These are phyloP conservation scores for Aphrophora alni DNA, from an alignment of 2,888 invertebrate species.

Conservation along the genomic window DNA sequence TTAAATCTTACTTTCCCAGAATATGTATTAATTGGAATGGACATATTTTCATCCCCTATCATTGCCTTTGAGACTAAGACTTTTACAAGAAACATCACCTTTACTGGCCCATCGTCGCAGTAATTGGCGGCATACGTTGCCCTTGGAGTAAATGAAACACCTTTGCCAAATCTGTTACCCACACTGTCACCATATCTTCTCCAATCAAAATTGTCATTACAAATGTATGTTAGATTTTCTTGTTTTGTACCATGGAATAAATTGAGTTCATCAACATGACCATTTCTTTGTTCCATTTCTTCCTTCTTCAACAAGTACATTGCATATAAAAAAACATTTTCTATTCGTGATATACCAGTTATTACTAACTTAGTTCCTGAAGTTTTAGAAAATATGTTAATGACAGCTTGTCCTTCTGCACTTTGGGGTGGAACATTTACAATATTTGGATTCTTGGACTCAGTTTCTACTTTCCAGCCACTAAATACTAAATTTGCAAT, in stretches of 20 bases:
- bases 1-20: not conserved
- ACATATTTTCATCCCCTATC: constrained; percentile 16
- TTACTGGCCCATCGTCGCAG: constrained; percentile 10
- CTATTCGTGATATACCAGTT: constrained; percentile 11
- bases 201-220: constrained; percentile 30
- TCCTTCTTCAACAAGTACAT: constrained; percentile 25
- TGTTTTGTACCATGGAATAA: constrained; percentile 29
- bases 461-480: not conserved
- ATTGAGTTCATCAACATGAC: constrained; percentile 25
- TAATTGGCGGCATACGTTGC: constrained; percentile 24
- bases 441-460: not conserved
- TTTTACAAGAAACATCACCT: constrained; percentile 20
- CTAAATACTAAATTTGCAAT: not conserved
- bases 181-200: constrained; percentile 10
- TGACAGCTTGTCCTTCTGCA: not conserved
- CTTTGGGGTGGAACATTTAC: constrained; percentile 6
- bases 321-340: constrained; percentile 26
- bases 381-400: not conserved
- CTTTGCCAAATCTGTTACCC: constrained; percentile 22
- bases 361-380: constrained; percentile 9
- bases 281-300: constrained; percentile 21
- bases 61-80: constrained; percentile 13
- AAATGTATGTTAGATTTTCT: not conserved
- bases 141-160: constrained; percentile 20
- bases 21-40: not conserved